Base-by-base conservation (phyloP, 2,113 vertebrate species). In the Rynchops niger region DNA sequence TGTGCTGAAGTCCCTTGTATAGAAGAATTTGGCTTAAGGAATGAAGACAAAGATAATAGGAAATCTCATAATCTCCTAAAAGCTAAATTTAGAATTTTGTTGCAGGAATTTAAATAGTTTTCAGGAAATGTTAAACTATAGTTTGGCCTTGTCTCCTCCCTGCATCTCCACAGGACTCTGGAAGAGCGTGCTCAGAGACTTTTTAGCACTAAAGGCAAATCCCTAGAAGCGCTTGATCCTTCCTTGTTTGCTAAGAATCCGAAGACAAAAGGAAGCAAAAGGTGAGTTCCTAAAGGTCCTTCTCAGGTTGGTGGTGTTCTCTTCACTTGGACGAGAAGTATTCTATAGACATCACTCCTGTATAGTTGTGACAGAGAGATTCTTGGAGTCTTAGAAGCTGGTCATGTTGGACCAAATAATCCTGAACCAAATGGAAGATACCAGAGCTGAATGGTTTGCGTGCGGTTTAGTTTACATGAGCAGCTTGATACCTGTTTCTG, bases 221-320 rank as follows among this genome's bases (percentile, higher is more conserved):
- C 99, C 27, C 97, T 99, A 76, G 99, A 99, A 88, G 98, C 98
- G 1, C 98, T 99, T 4, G 99, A 99, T 84, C 98, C 99, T 4
- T 99, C 99, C 20, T 98, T 99, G 82, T 99, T 99, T 86, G 99
- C 99, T 50, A 99, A 99, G 97, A 99, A 99, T 85, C 99, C 99
- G 12, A 99, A 99, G 98, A 99, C 99, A 82, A 99, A 99, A 97
- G 99, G 99, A 50, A 99, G 99, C 45, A 99, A 99, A 93, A 99
- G 99, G 99, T 99, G 91, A 97, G 97, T 91, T 69, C 42, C 6
- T 56, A 6, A 61, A 72, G 52, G 47, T 61, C 23, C 2, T 65
- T 78, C 82, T 61, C 22, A 23, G 55, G 23, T 30, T 77, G 21
- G 12, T 23, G 25, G 0, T 43, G 32, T 21, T 78, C 47, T 77